Base-by-base conservation (phyloP, 2,888 invertebrate genomes). In the Pterobdella sp. region DNA sequence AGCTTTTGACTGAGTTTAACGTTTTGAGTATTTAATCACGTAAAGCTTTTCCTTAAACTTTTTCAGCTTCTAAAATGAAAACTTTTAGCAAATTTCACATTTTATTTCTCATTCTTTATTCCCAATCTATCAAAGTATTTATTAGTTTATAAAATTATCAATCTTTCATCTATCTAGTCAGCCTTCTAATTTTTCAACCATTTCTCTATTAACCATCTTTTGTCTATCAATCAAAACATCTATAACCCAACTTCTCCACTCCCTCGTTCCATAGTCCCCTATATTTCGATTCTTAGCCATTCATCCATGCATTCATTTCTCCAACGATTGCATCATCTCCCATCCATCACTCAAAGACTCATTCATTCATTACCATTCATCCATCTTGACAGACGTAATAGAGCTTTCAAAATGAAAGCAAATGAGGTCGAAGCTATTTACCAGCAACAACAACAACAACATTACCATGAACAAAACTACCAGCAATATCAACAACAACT, bases 361-460 rank as follows among this genome's bases (percentile, higher is more conserved):
- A n/a, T n/a, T n/a, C n/a, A n/a, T n/a, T n/a, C n/a, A n/a, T n/a
- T n/a, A n/a, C n/a, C n/a, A n/a, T n/a, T n/a, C n/a, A n/a, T n/a
- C n/a, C n/a, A 7, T 22, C 26, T 22, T 14, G n/a, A n/a, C 63
- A 63, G 63, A 63, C 63, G 31, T 14, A 63, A 63, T 26, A 22
- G n/a, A 63, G 26, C 63, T 10, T 26, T 63, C 14, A 22, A 63
- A n/a, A 29, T 63, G 31, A 22, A 26, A 10, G 26, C 7, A 7
- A 63, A 63, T 26, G 26, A 26, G 10, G n/a, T 26, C 14, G 31
- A 29, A 10, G 63, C n/a, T 7, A n/a, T 63, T 63, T 63, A 63
- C 63, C 63, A 63, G n/a, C 63, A 63, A 26, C 63, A 63, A 63
- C 63, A 63, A 63, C 63, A 63, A 63, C 63, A 63, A 63, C 14